Evolutionary conservation across 2,797 vertebrate species (phyloP), one percentile per base, ranked within the genome.

Genomic region (Mormyrops attenuatus): DNA sequence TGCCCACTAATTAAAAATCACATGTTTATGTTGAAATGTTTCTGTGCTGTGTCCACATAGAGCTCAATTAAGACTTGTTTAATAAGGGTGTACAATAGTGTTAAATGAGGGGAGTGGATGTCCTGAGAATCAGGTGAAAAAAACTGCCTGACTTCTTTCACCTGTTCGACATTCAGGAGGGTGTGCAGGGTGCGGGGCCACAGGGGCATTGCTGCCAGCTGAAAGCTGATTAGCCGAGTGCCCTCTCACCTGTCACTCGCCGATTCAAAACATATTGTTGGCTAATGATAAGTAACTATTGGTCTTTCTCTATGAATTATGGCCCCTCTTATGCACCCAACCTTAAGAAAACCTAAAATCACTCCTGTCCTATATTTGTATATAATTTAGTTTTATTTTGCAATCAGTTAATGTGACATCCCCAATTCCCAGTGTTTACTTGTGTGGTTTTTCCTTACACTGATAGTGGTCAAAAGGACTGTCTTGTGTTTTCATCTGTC

Each of bases 1-100:
- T 88, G 53, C 50, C 66, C 30, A 55, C 17, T 55, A 88, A 88
- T 88, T 88, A 82, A 82, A 80, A 82, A 88, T 69, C 73, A 57
- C 77, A 82, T 47, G 49, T 20, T 50, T 77, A 30, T 73, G 17
- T 88, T 73, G 49, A 77, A 60, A 88, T 69, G 22, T 50, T 88
- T 53, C 73, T 88, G 63, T 8, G 17, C 88, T 34, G 17, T 88
- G 49, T 55, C 30, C 38, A 55, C 77, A 55, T 80, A 88, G 38
- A 80, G 38, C 38, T 80, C 38, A 41, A 44, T 80, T 88, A 80
- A 80, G 17, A 44, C 17, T 44, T 80, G 17, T 80, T 80, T 80
- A 44, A 44, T 44, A 44, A 80, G 38, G 38, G 34, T 77, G 34
- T 20, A 77, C 34, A 17, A 17, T 77, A 77, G 4, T 44, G 73